These are phyloP conservation scores for Oplegnathus fasciatus DNA, from an alignment of 2,113 vertebrate species.

Conservation along the genomic window DNA sequence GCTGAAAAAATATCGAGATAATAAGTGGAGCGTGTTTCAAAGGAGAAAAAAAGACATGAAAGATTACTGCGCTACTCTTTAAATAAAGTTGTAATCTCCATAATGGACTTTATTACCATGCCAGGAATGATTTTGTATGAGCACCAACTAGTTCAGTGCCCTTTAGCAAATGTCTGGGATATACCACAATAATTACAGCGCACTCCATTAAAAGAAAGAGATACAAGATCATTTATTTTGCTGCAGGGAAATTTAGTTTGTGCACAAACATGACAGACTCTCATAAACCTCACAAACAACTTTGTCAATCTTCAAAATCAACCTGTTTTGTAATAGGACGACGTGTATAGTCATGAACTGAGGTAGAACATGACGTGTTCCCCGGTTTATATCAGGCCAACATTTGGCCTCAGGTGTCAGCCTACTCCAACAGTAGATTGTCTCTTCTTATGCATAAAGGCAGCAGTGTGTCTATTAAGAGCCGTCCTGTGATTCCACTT, in stretches of 20 bases:
- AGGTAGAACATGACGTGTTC: background rate
- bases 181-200: background rate
- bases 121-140: background rate
- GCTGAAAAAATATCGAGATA: background rate
- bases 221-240: background rate
- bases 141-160: background rate
- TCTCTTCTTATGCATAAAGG: constrained; percentile 46
- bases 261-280: constrained; percentile 14
- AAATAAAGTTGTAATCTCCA: background rate
- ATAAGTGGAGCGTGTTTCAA: background rate
- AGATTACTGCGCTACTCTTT: background rate
- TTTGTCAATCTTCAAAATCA: constrained; percentile 1
- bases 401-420: constrained; percentile 36
- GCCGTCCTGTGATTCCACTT: constrained; percentile 2
- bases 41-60: background rate
- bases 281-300: constrained; percentile 5
- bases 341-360: constrained; percentile 56
- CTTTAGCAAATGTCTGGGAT: background rate
- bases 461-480: constrained; percentile 40
- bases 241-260: constrained; percentile 10
- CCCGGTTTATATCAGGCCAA: constrained; percentile 24
- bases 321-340: background rate
- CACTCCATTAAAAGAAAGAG: background rate
- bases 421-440: constrained; percentile 4
- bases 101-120: background rate